phyloP scores from a whole-genome alignment of 2,797 vertebrate species.

The Glyptemys insculpta region DNA sequence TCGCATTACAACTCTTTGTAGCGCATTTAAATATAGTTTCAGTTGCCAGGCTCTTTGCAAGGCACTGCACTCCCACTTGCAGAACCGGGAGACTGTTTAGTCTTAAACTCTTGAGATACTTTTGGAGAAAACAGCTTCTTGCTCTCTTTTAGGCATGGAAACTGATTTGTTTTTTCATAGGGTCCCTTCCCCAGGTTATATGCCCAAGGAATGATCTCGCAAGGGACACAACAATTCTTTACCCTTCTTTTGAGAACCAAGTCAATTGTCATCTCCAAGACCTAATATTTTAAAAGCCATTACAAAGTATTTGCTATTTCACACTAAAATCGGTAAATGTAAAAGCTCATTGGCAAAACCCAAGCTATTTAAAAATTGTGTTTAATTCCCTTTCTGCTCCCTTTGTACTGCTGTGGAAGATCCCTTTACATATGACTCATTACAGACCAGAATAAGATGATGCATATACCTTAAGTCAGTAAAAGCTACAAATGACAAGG shows the following conservation, averaged over 20 bases:
- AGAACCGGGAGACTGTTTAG: background rate
- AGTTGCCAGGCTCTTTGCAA: constrained; percentile 4
- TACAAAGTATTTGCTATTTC: background rate
- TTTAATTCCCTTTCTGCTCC: background rate
- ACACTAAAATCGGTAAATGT: background rate
- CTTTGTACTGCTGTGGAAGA: background rate
- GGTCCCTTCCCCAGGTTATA: background rate
- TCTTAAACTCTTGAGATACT: constrained; percentile 31
- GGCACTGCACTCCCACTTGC: background rate
- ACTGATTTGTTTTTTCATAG: background rate
- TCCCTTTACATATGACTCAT: background rate
- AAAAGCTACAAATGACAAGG: background rate
- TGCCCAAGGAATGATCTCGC: background rate
- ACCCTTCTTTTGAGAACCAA: background rate
- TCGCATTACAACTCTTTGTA: background rate
- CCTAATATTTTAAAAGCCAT: constrained; percentile 20
- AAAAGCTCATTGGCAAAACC: background rate
- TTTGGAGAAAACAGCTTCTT: constrained; percentile 55
- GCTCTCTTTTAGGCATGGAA: constrained; percentile 45
- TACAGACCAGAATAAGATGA: background rate
- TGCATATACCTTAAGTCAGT: background rate
- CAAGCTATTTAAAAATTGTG: background rate
- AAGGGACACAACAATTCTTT: background rate
- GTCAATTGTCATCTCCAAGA: background rate
- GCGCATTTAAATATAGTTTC: background rate